These are phyloP conservation scores for Escarpia spicata DNA, from an alignment of 2,888 invertebrate genomes.

Conservation along the genomic window DNA sequence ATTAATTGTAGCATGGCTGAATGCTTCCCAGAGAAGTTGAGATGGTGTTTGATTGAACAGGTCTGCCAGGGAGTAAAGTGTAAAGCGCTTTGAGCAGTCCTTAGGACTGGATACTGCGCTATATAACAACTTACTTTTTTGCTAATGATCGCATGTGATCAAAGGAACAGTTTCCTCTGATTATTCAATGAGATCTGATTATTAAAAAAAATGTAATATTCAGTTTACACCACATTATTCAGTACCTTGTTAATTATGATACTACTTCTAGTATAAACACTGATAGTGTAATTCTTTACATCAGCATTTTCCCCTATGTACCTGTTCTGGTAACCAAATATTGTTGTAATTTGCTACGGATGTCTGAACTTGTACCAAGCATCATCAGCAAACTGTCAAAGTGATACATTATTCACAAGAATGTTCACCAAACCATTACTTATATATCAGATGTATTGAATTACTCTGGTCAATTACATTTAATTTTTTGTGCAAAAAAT, in stretches of 20 bases:
- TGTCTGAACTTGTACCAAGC: neutral
- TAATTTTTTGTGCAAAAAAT: too few species aligned
- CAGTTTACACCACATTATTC: neutral
- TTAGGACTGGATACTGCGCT: too few species aligned
- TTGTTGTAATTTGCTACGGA: neutral
- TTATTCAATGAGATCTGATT: neutral
- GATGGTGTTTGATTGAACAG: too few species aligned
- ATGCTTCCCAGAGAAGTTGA: too few species aligned
- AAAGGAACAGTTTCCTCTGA: neutral
- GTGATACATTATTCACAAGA: neutral
- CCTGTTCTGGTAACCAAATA: neutral
- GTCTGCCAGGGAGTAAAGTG: too few species aligned
- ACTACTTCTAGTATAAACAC: neutral
- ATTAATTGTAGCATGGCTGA: too few species aligned
- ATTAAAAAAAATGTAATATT: neutral
- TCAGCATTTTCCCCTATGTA: too few species aligned
- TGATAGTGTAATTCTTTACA: neutral
- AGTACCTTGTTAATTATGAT: neutral
- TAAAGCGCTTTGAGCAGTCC: too few species aligned
- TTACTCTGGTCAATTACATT: too few species aligned
- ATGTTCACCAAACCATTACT: neutral
- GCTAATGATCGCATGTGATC: neutral
- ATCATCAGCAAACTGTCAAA: neutral
- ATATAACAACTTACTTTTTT: too few species aligned
- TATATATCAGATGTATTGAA: neutral